Base-by-base conservation (phyloP, 2,888 invertebrate genomes). In the Tenthredo scrophulariae region DNA sequence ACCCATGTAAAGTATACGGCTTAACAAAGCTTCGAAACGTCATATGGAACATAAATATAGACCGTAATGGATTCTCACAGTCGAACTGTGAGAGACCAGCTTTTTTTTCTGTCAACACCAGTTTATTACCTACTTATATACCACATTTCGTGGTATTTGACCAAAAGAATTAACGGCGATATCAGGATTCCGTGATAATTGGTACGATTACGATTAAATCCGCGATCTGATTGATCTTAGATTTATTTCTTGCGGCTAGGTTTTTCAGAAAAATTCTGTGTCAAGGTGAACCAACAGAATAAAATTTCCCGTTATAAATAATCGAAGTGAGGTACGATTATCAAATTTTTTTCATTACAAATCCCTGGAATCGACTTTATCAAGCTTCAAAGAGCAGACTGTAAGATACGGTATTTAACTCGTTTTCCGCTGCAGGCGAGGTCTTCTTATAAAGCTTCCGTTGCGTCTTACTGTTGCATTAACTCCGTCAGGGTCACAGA, bases 391-490 rank as follows among this genome's bases (percentile, higher is more conserved):
- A 33, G 67, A 67, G 67, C 18, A 33, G 15, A 67, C 67, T 13
- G 5, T 26, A 13, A 33, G 62, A 67, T 67, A 33, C 67, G 67
- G 86, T 86, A 87, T 84, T 85, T 87, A 87, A 86, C 75, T 80
- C 86, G 86, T 87, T 89, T 89, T 87, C 87, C 86, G 86, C 87
- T 88, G 88, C 43, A 29, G 74, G 43, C 74, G 1, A 43, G 74
- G 46, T 13, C 43, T 40, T 74, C 29, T 74, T 74, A 72, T 33
- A 72, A 33, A 72, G 72, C 40, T 72, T 72, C 72, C 62, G 62
- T 62, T 29, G 62, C 62, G 62, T 62, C 62, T 62, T 29, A 62
- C 62, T 26, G 26, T 62, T 29, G 22, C 62, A 62, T 62, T 29
- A 62, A 29, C 26, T 62, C 22, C 62, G 26, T 26, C 62, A 29